Conservation (phyloP, 2,888 invertebrate species). For the Limnephilus marmoratus region DNA sequence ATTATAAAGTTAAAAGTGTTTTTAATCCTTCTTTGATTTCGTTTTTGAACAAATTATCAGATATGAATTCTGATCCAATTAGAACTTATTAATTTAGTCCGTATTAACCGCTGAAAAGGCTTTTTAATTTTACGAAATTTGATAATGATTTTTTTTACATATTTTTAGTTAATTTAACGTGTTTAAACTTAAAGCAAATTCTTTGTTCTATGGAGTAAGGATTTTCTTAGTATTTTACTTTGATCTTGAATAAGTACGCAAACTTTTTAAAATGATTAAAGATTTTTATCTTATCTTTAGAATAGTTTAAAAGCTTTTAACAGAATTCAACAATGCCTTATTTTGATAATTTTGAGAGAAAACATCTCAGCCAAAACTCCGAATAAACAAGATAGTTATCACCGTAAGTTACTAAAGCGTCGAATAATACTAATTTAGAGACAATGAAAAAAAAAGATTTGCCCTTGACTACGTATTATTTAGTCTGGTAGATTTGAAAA, state of each 20-base stretch:
- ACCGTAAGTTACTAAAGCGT: neutral
- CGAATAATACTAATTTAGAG: neutral
- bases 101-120: neutral
- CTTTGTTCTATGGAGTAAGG: neutral
- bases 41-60: neutral
- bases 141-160: too few relatives aligned
- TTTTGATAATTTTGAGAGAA: neutral
- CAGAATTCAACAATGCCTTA: neutral
- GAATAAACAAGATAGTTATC: neutral
- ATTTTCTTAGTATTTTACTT: neutral
- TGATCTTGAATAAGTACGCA: neutral
- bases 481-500: too few relatives aligned
- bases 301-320: constrained; percentile 3
- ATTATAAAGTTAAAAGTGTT: neutral
- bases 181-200: neutral
- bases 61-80: neutral
- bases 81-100: neutral
- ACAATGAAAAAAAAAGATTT: too few relatives aligned
- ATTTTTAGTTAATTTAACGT: neutral
- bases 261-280: neutral
- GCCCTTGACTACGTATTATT: too few relatives aligned
- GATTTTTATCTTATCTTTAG: neutral
- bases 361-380: neutral
- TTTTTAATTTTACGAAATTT: neutral
- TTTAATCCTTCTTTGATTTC: neutral